These are phyloP conservation scores for Andrena haemorrhoa DNA, from an alignment of 2,888 invertebrate species.

Conservation along the genomic window DNA sequence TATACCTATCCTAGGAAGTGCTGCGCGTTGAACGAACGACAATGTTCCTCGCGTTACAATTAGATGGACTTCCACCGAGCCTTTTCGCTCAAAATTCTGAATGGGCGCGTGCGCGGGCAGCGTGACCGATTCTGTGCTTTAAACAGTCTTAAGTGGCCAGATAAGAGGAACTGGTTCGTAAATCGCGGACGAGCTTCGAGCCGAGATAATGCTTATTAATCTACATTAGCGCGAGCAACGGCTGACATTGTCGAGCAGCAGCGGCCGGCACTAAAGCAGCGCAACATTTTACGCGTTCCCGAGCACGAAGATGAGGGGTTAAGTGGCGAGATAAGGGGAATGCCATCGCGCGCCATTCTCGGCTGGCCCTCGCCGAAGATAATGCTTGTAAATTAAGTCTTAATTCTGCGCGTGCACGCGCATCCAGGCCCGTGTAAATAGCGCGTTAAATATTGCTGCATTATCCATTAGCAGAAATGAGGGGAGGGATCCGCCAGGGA, in stretches of 20 bases:
- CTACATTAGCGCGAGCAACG: constrained; percentile 41
- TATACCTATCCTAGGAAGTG: too few species aligned
- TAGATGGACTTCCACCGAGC: neutral
- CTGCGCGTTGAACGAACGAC: too few species aligned
- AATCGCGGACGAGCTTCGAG: constrained; percentile 47
- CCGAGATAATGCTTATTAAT: constrained; percentile 63
- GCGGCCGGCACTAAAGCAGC: constrained; percentile 17
- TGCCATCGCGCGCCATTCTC: constrained; percentile 28
- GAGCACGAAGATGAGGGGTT: constrained; percentile 43
- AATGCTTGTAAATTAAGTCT: constrained; percentile 61
- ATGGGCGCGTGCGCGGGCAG: constrained; percentile 14
- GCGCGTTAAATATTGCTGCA: constrained; percentile 45
- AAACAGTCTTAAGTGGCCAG: constrained; percentile 35
- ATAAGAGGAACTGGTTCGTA: constrained; percentile 54
- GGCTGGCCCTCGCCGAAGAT: constrained; percentile 30
- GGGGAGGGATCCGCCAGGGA: neutral
- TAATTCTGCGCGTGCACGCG: constrained; percentile 25
- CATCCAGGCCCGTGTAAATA: constrained; percentile 28
- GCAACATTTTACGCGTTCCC: constrained; percentile 43
- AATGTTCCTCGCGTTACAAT: too few species aligned
- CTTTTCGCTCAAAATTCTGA: neutral
- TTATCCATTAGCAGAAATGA: constrained; percentile 35
- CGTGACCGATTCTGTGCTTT: constrained; percentile 38
- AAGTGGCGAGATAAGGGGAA: constrained; percentile 60
- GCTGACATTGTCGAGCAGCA: constrained; percentile 33